phyloP scores from a whole-genome alignment of 2,888 invertebrate genomes.

The Antitype chi region DNA sequence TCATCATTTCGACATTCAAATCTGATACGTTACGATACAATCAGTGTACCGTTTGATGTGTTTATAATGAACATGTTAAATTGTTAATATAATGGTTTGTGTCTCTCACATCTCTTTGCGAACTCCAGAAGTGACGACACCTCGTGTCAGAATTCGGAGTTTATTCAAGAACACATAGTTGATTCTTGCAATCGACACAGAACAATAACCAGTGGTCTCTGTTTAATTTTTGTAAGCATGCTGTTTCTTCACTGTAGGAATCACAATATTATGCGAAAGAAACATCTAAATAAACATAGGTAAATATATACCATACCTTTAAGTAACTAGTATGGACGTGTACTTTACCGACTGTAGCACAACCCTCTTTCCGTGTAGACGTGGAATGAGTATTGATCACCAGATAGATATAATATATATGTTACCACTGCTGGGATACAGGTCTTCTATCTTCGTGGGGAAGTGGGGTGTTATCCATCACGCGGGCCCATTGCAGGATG shows the following conservation, averaged over 20 bases:
- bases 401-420: no score
- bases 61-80: slow-evolving; percentile 39
- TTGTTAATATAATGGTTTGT: slow-evolving; percentile 55
- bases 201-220: slow-evolving; percentile 46
- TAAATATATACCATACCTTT: background rate
- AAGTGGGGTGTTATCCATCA: no score
- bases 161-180: slow-evolving; percentile 30
- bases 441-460: no score
- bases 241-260: background rate
- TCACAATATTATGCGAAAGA: slow-evolving; percentile 26
- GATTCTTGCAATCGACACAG: slow-evolving; percentile 22
- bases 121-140: slow-evolving; percentile 40
- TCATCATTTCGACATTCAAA: slow-evolving; percentile 27
- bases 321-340: background rate
- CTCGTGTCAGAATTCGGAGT: slow-evolving; percentile 4
- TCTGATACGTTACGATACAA: slow-evolving; percentile 28
- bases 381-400: background rate
- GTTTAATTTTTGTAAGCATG: slow-evolving; percentile 28
- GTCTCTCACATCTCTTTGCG: slow-evolving; percentile 23
- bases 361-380: background rate
- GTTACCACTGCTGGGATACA: no score
- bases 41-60: slow-evolving; percentile 34
- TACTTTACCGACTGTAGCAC: background rate
- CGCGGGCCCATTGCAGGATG: no score
- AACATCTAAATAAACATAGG: background rate